Base-by-base conservation (phyloP, 2,797 vertebrate genomes). In the Picus viridis region DNA sequence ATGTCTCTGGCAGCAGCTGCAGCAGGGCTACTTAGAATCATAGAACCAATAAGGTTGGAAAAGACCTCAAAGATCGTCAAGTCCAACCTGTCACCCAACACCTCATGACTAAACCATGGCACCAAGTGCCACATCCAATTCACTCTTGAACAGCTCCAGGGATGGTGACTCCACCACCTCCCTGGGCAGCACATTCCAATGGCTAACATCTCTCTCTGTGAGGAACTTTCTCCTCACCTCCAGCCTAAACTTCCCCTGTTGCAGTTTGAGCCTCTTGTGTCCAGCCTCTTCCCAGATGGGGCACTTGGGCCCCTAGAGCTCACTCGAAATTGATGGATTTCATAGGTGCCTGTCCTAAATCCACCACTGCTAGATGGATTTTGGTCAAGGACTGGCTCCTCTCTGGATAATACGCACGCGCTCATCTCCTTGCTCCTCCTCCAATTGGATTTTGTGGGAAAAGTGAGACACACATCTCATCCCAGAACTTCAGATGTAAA, bases 361-460 rank as follows among this genome's bases (percentile, higher is more conserved):
- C 34, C 36, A 77, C 34, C 2, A 1, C 10, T 1, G 1, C 16
- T 6, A 19, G 27, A 39, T 75, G 53, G 17, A 63, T 83, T 82
- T 76, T 58, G 32, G 20, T 57, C 29, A 49, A 43, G 30, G 43
- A 10, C 49, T 7, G 23, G 10, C 41, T 57, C 20, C 18, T 2
- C 5, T 13, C 32, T 6, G 8, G 69, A 58, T 23, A 47, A 26
- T 1, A 20, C 0, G 0, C 8, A 12, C 2, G 7, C 5, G 10
- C 8, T 32, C 22, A 30, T 32, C 19, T 77, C 10, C 24, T 23
- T 3, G 13, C 14, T 75, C 73, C 41, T 56, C 61, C 36, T 77
- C 41, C 69, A 58, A 41, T 0, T 22, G 8, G n/a, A 30, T 73
- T 69, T 45, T 41, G 47, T 13, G 30, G 18, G 45, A 88, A 62